Base-by-base conservation (phyloP, 2,797 vertebrate species). In the Peromyscus eremicus region DNA sequence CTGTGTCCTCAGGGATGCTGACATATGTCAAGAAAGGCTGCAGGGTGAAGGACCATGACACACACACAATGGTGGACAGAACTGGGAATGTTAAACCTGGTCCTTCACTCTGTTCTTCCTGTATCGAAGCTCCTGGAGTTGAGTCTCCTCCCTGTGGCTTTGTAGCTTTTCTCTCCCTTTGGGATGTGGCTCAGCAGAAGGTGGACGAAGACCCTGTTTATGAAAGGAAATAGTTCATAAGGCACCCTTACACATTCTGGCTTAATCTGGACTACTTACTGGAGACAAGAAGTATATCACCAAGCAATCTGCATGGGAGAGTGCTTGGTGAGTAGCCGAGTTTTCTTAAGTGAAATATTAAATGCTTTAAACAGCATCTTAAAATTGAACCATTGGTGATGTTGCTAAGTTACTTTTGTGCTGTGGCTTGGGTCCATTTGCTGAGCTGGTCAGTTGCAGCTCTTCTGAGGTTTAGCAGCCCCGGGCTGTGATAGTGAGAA, bases 161-260 rank as follows among this genome's bases (percentile, higher is more conserved):
- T 98, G 95, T 55, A 95, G 97, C 70, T 95, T 85, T 81, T 37
- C 94, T 68, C 37, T 96, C 97, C 96, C 97, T 92, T 94, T 94
- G 60, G 71, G 7, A 94, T 98, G 97, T 0, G 70, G 94, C 43
- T 99, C 99, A 91, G 99, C 99, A 87, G 99, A 99, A 73, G 98
- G 99, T 2, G 99, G 99, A 79, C 99, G 99, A 96, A 99, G 98
- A 87, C 99, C 99, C 99, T 99, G 70, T 43, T 91, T 52, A 89
- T 97, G 34, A 57, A 71, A 92, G 29, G 95, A 94, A 93, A 97
- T 37, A 81, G 95, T 95, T 85, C 55, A 76, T 75, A 93, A 91
- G 86, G 64, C 17, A 43, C n/a, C 34, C 12, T 95, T 92, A 55
- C 21, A 93, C 91, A 62, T 64, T 97, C n/a, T 77, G 34, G 7